phyloP scores from a whole-genome alignment of 37 sponge, comb jelly and placozoan species.

The Axinella damicornis region DNA sequence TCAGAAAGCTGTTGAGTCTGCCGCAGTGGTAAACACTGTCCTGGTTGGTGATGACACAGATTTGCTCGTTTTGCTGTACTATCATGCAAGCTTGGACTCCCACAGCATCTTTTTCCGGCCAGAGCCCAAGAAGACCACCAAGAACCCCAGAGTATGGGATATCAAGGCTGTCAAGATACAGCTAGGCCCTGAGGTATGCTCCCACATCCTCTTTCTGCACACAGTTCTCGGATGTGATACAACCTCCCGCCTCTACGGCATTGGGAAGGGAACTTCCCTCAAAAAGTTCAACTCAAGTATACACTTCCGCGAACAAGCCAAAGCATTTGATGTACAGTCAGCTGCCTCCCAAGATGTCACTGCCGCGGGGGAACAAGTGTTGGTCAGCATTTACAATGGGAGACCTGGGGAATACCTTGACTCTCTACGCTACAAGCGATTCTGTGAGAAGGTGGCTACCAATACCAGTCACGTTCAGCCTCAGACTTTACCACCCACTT shows the following conservation, averaged over 20 bases:
- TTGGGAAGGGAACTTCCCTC: conserved; percentile 15
- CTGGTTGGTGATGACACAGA: conserved; percentile 35
- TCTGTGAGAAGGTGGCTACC: conserved; percentile 38
- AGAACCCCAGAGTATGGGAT: neutral
- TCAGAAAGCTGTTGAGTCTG: conserved; percentile 10
- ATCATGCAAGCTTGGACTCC: neutral
- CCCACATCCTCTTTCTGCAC: conserved; percentile 54
- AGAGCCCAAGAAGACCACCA: conserved; percentile 10
- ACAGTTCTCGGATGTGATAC: conserved; percentile 56
- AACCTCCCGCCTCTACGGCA: conserved; percentile 41
- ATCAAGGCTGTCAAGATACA: neutral
- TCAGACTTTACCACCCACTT: conserved; percentile 43
- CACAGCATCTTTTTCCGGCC: conserved; percentile 10
- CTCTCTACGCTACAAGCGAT: conserved; percentile 19
- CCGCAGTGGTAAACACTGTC: conserved; percentile 20
- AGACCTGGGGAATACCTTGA: conserved; percentile 10
- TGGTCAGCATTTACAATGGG: conserved; percentile 27
- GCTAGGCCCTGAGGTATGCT: conserved; percentile 47
- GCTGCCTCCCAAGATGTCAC: neutral
- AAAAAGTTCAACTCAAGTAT: conserved; percentile 10
- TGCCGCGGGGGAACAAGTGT: conserved; percentile 12
- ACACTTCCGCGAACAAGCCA: conserved; percentile 23
- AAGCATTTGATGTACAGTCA: conserved; percentile 8
- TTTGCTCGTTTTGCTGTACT: conserved; percentile 20
- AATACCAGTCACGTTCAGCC: conserved; percentile 28